Conservation (phyloP, 1,140 invertebrate species). For the Oreohelix idahoensis region DNA sequence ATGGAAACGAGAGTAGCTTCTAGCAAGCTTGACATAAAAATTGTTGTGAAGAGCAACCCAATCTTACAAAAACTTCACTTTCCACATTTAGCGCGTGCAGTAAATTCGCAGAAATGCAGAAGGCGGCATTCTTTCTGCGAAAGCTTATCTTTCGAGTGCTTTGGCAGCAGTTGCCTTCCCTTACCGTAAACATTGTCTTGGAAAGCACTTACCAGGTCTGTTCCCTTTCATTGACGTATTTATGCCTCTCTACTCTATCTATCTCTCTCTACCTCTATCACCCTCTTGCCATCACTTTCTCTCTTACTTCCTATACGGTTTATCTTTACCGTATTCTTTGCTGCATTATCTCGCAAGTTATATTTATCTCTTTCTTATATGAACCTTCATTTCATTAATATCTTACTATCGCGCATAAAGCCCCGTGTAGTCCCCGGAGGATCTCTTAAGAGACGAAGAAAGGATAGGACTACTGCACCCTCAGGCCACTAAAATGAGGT, state of each 20-base stretch:
- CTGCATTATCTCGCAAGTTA: no score
- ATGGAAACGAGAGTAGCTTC: background rate
- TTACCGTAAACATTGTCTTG: constrained; percentile 1
- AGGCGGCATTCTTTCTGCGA: background rate
- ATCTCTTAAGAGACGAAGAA: no score
- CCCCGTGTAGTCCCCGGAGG: no score
- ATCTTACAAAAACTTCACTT: background rate
- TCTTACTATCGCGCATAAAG: no score
- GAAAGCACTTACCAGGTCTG: background rate
- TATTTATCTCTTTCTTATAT: no score
- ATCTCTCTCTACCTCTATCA: background rate
- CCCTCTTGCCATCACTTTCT: background rate
- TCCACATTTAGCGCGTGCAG: background rate
- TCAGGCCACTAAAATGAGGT: no score
- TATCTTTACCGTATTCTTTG: no score
- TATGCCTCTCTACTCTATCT: background rate
- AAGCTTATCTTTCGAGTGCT: constrained; percentile 1
- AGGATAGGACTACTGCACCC: no score
- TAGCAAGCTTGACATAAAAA: background rate
- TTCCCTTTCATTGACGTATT: background rate
- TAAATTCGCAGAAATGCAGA: background rate
- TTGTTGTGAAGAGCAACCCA: background rate
- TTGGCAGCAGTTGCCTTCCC: background rate
- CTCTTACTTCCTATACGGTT: background rate
- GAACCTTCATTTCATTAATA: no score